Evolutionary conservation across 2,888 invertebrate species (phyloP), one percentile per base, ranked within the genome.

Genomic region (Pristionchus japonicus): DNA sequence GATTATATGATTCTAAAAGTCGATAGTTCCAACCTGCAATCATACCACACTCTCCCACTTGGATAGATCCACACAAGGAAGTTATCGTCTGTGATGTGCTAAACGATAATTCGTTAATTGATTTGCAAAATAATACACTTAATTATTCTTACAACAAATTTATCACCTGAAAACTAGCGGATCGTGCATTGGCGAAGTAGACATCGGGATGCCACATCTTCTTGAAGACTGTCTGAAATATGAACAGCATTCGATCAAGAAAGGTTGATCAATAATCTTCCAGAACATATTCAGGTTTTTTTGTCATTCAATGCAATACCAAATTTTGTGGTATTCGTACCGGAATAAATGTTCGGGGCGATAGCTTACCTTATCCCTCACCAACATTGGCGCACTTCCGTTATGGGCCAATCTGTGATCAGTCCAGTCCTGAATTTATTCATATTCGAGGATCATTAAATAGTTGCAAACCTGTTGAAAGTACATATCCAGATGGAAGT

Each of bases 401-500:
- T 93, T 93, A 88, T 94, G 94, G 47, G 90, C 90, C 13, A 94
- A 89, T 2, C 94, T 89, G 43, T 90, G 89, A 86, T 94, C 94
- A 13, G 90, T 88, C 94, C 94, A 94, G 88, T 92, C 92, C 90
- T 93, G 91, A n/a, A n/a, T 49, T 77, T 4, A 11, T 17, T 37
- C 37, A 34, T 37, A 37, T 34, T 70, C 13, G 37, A 37, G 11
- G 11, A 34, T 37, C 34, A 70, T 17, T 37, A 70, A 20, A 17
- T 34, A 11, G 27, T 27, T 74, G 15, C 13, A 27, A 15, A 90
- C 91, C 89, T 92, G 91, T 89, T 94, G 94, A 86, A 94, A 94
- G 89, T 94, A 94, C 89, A 94, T 92, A 88, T 94, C 94, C 37
- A 94, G 88, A 61, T 94, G 93, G 80, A 93, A 94, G 89, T 94